Base-by-base conservation (phyloP, 2,113 vertebrate species). In the Leuciscus idus region DNA sequence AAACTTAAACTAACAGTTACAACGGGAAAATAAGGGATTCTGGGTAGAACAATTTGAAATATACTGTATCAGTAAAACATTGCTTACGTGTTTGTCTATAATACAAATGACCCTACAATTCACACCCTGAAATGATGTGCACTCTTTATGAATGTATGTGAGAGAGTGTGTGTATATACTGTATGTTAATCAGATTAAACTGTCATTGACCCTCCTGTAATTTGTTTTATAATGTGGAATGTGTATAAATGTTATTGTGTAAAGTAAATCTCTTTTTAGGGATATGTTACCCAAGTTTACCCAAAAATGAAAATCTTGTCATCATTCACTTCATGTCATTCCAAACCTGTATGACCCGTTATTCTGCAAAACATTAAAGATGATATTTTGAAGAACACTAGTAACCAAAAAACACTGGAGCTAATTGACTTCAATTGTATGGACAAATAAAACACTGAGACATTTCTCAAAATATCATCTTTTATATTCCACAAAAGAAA, bases 41-140 rank as follows among this genome's bases (percentile, higher is more conserved):
- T 50, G 10, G 1, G n/a, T 46, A 77, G n/a, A 23, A 30, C 72
- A 48, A 21, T 78, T 61, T 83, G 1, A 55, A 66, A 70, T 26
- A 46, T 81, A 61, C 68, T 75, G 5, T 62, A 66, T 52, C 68
- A 43, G 39, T 83, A 80, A 23, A 81, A 75, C 19, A 28, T 80
- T 57, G 36, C 17, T 73, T 57, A 48, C 1, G 26, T 74, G 28
- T 62, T 64, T 39, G 36, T 39, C 64, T 70, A 85, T 43, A 33
- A 57, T 3, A 4, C 46, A 72, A 36, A 55, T 59, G 33, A 77
- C 43, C 52, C 33, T 85, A 66, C 13, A 48, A 6, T 64, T n/a
- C 2, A 30, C 7, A 46, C 0, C 7, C 33, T 48, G 9, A 87
- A 30, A 72, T 70, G 1, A 61, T 75, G 43, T 52, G 30, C 86